Percentiles rank a stretch among this genome's conserved stretches.
Conservation (phyloP, 2,888 invertebrate genomes). For the Poecilus cupreus region DNA sequence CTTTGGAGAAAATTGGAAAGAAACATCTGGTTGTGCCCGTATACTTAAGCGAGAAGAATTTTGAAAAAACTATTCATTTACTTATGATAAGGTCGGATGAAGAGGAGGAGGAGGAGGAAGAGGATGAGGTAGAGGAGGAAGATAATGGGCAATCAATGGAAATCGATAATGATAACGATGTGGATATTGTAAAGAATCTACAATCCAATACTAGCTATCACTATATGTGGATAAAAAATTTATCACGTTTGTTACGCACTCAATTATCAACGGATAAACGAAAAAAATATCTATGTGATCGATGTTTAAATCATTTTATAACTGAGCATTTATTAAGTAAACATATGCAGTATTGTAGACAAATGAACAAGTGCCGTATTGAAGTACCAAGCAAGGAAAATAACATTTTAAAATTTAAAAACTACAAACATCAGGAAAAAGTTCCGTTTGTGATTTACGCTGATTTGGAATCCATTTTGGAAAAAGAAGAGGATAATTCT, state of each 20-base stretch:
- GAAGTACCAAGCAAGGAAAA: background rate
- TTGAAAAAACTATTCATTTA: background rate
- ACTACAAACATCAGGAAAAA: conserved; percentile 4
- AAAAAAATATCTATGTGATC: too few relatives aligned
- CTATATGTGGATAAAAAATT: conserved; percentile 50
- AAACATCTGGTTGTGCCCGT: conserved; percentile 46
- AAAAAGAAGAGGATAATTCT: too few relatives aligned
- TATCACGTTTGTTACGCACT: too few relatives aligned
- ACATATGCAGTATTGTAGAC: too few relatives aligned
- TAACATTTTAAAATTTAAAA: conserved; percentile 41
- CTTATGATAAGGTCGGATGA: conserved; percentile 27
- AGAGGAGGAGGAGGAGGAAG: background rate
- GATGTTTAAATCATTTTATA: too few relatives aligned
- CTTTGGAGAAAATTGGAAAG: conserved; percentile 56
- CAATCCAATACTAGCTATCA: conserved; percentile 11
- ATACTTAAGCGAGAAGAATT: conserved; percentile 48
- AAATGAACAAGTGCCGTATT: too few relatives aligned
- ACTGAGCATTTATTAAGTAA: too few relatives aligned
- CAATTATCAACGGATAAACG: too few relatives aligned
- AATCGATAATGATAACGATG: too few relatives aligned
- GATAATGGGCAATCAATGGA: too few relatives aligned
- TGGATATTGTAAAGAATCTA: too few relatives aligned
- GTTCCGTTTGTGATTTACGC: conserved; percentile 34
- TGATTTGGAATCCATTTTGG: conserved; percentile 27
- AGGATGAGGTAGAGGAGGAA: background rate